These are phyloP conservation scores for Bugula neritina DNA, from an alignment of 2,888 invertebrate genomes.

Conservation along the genomic window DNA sequence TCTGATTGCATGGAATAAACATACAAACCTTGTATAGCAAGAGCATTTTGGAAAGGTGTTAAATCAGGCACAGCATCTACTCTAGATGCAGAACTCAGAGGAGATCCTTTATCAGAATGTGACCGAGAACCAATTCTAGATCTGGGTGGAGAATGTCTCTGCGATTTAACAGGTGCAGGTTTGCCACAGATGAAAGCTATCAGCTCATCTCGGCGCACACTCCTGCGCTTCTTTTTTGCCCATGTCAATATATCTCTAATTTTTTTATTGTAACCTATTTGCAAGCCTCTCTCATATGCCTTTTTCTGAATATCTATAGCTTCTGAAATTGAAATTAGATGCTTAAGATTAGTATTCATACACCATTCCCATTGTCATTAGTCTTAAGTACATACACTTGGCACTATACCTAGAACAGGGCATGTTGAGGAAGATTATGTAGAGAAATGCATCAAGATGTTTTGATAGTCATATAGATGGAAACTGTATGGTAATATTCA, in stretches of 20 bases:
- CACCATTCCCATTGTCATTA: no score
- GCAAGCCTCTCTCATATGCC: slow-evolving; percentile 65
- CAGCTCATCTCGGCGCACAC: slow-evolving; percentile 70
- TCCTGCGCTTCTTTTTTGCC: slow-evolving; percentile 63
- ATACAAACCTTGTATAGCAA: slow-evolving; percentile 61
- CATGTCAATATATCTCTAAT: slow-evolving; percentile 71
- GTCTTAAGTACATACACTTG: no score
- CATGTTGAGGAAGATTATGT: no score
- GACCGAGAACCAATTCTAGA: slow-evolving; percentile 28
- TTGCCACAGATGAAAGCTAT: slow-evolving; percentile 69
- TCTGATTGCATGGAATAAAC: no score
- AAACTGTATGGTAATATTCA: no score
- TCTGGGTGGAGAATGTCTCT: slow-evolving; percentile 31
- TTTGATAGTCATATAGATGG: no score
- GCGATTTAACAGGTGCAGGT: slow-evolving; percentile 57
- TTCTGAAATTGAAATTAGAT: slow-evolving; percentile 59
- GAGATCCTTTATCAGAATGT: slow-evolving; percentile 35
- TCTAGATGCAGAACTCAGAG: slow-evolving; percentile 32
- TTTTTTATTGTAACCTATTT: slow-evolving; percentile 68
- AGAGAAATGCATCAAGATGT: no score
- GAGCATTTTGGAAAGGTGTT: slow-evolving; percentile 69
- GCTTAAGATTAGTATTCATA: no score
- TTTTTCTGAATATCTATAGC: slow-evolving; percentile 67
- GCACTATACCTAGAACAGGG: background rate
- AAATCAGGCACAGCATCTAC: slow-evolving; percentile 59